Conservation (phyloP, 2,888 invertebrate species). For the Sinotaia quadrata region DNA sequence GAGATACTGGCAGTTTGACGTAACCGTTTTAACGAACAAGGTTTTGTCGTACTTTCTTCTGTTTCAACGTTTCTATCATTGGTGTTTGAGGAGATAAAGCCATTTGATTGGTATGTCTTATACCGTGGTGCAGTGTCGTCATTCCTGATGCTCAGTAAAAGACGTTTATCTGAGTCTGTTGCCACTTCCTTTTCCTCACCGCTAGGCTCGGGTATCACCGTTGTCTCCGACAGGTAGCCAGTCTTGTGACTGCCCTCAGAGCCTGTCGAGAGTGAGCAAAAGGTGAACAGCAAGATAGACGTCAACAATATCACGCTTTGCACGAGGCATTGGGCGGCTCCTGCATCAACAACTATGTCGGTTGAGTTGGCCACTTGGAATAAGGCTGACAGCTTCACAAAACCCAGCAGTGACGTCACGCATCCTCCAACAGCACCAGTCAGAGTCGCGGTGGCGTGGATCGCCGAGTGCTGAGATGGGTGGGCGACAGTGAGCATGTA, state of each 20-base stretch:
- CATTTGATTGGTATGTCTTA: neutral
- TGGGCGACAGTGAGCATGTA: slow-evolving; percentile 23
- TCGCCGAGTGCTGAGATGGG: slow-evolving; percentile 12
- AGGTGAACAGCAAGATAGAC: neutral
- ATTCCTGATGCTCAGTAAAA: neutral
- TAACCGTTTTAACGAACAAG: too few relatives aligned
- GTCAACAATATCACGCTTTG: slow-evolving; percentile 4
- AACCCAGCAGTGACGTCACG: slow-evolving; percentile 19
- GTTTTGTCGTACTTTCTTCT: too few relatives aligned
- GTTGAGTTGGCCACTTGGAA: neutral
- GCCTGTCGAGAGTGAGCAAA: slow-evolving; percentile 5
- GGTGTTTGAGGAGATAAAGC: too few relatives aligned
- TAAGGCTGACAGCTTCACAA: slow-evolving; percentile 9
- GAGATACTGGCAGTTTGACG: too few relatives aligned
- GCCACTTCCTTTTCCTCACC: neutral
- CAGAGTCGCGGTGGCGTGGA: slow-evolving; percentile 15
- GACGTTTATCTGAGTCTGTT: too few relatives aligned
- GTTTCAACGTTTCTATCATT: too few relatives aligned
- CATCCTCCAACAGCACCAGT: slow-evolving; percentile 19
- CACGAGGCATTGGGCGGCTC: slow-evolving; percentile 16
- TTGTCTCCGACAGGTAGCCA: too few relatives aligned
- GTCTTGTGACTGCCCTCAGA: neutral
- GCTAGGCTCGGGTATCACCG: too few relatives aligned
- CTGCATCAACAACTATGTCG: slow-evolving; percentile 13
- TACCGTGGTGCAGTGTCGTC: too few relatives aligned